Evolutionary conservation across 2,888 invertebrate genomes (phyloP).

Genomic region (Andrena praecox): DNA sequence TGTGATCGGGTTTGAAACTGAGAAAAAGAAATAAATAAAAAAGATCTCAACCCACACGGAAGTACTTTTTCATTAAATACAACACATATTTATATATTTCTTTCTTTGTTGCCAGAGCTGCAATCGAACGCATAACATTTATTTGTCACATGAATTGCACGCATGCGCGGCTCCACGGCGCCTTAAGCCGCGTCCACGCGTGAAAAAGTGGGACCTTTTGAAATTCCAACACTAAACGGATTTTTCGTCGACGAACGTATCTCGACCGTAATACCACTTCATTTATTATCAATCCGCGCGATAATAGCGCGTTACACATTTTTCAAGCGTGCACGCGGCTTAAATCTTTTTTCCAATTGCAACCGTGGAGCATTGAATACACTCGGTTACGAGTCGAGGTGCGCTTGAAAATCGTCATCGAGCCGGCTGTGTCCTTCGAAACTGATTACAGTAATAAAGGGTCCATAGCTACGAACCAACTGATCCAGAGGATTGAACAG

Average conservation of each 20-base stretch:
- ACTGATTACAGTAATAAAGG: not conserved
- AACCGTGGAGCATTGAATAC: not conserved
- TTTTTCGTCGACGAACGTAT: not conserved
- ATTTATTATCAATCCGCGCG: not conserved
- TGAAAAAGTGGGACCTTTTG: not conserved
- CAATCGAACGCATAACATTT: constrained; percentile 31
- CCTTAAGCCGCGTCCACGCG: constrained; percentile 8
- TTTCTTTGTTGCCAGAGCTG: constrained; percentile 34
- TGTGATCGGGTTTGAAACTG: not conserved
- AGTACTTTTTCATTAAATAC: constrained; percentile 34
- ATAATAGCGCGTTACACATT: not conserved
- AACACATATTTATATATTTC: constrained; percentile 40
- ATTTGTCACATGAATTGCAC: constrained; percentile 26
- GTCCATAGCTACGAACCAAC: not conserved
- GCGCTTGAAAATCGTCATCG: constrained; percentile 32
- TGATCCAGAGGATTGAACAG: not conserved
- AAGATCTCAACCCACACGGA: constrained; percentile 21
- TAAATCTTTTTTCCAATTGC: not conserved
- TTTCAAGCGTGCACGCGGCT: constrained; percentile 6
- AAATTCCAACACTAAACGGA: not conserved
- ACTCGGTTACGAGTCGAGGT: constrained; percentile 1
- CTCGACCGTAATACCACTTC: not conserved
- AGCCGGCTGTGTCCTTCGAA: not conserved
- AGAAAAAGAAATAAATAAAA: not conserved
- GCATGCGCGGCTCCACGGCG: constrained; percentile 9